Evolutionary conservation across 2,797 vertebrate species (phyloP).

Genomic region (Iguana delicatissima): DNA sequence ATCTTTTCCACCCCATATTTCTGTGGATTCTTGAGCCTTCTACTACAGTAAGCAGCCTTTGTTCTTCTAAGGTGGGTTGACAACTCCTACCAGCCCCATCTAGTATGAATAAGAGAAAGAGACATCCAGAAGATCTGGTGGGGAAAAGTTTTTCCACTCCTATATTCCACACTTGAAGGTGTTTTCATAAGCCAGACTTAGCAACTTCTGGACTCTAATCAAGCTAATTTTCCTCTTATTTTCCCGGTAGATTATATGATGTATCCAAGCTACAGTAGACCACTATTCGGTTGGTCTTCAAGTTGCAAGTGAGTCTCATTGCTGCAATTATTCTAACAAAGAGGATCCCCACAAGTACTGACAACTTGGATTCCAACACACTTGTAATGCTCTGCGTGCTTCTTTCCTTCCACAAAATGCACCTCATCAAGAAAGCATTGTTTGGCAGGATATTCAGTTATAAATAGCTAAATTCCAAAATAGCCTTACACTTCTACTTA

Average conservation of each 20-base stretch:
- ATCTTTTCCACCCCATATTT: too few relatives aligned
- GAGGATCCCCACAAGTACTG: constrained; percentile 24
- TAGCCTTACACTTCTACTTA: constrained; percentile 66
- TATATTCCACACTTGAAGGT: too few relatives aligned
- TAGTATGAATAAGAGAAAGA: too few relatives aligned
- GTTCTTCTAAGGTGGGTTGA: too few relatives aligned
- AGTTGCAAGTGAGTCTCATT: constrained; percentile 44
- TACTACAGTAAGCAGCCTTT: too few relatives aligned
- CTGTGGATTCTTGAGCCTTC: too few relatives aligned
- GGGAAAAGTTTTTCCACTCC: too few relatives aligned
- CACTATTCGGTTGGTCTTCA: not conserved
- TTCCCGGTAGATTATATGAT: not conserved
- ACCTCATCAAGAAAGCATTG: constrained; percentile 63
- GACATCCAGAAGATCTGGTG: too few relatives aligned
- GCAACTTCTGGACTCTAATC: not conserved
- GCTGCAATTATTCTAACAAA: constrained; percentile 46
- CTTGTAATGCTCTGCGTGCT: constrained; percentile 35
- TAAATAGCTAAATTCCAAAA: constrained; percentile 66
- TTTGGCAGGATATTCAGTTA: constrained; percentile 67
- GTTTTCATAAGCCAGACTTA: not conserved
- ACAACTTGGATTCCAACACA: not conserved
- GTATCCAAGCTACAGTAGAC: not conserved
- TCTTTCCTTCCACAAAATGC: constrained; percentile 49
- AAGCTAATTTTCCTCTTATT: not conserved
- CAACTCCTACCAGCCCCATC: too few relatives aligned